phyloP scores from a whole-genome alignment of 1,140 invertebrate genomes.

The Pygmarrhopalites habei region DNA sequence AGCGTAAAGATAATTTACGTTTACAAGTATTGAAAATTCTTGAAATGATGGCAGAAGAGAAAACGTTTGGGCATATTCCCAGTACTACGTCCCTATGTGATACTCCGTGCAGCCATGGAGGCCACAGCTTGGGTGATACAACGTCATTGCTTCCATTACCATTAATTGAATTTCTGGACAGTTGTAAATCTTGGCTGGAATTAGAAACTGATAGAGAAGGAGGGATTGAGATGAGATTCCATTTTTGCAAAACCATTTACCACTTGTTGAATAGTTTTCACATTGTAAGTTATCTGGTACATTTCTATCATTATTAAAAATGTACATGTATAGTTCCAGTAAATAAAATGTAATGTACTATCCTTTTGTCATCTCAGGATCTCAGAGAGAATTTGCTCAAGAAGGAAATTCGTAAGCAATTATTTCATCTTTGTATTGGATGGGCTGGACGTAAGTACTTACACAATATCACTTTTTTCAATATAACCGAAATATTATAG shows the following conservation, averaged over 20 bases:
- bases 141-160: constrained; percentile 16
- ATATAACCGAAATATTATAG: no score
- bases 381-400: constrained; percentile 65
- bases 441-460: constrained; percentile 95
- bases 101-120: constrained; percentile 14
- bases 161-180: constrained; percentile 34
- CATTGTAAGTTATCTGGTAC: no score
- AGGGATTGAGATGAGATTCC: constrained; percentile 30
- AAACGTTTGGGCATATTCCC: constrained; percentile 81
- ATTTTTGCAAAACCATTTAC: constrained; percentile 32
- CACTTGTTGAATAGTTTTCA: constrained; percentile 30
- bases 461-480: no score
- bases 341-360: no score
- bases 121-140: neutral
- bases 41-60: constrained; percentile 84
- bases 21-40: constrained; percentile 83
- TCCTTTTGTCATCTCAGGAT: no score
- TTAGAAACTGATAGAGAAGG: constrained; percentile 35
- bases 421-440: constrained; percentile 85
- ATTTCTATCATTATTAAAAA: no score
- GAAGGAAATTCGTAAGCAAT: constrained; percentile 70
- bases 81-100: constrained; percentile 11
- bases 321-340: no score
- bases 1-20: constrained; percentile 83
- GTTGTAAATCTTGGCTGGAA: constrained; percentile 34